Percentiles rank a stretch among this genome's conserved stretches.
phyloP scores from a whole-genome alignment of 2,113 vertebrate species.

The human (Homo sapiens) region DNA sequence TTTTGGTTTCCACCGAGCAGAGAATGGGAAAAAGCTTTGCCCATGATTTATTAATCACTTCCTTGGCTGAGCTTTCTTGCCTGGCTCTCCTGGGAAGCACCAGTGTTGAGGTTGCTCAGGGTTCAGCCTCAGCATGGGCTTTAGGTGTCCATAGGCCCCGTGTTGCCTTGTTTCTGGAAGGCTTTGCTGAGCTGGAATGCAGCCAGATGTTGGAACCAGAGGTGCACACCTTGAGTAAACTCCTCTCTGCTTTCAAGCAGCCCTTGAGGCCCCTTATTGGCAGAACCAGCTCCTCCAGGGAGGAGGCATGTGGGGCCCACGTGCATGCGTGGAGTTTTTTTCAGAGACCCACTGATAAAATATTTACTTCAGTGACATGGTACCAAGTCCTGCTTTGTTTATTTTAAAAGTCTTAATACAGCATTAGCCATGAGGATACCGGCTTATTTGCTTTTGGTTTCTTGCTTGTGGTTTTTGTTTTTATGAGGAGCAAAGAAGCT shows the following conservation, averaged over 20 bases:
- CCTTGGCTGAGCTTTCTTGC: fast-evolving
- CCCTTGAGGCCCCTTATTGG: not conserved
- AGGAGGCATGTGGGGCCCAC: not conserved
- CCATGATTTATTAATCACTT: not conserved
- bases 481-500: not conserved
- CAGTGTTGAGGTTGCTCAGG: not conserved
- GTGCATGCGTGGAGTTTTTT: fast-evolving
- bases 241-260: not conserved
- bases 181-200: not conserved
- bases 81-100: not conserved
- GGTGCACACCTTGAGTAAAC: not conserved
- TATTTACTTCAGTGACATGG: not conserved
- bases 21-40: not conserved
- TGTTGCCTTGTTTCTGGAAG: not conserved
- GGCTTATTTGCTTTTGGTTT: slow-evolving; percentile 5
- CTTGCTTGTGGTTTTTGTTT: slow-evolving; percentile 36
- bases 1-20: not conserved
- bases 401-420: slow-evolving; percentile 36
- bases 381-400: slow-evolving; percentile 19
- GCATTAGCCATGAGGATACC: not conserved
- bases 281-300: not conserved
- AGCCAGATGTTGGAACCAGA: not conserved
- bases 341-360: not conserved
- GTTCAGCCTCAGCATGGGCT: not conserved
- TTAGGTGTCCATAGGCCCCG: not conserved